phyloP scores from a whole-genome alignment of 2,888 invertebrate species.

The Elegia similella region DNA sequence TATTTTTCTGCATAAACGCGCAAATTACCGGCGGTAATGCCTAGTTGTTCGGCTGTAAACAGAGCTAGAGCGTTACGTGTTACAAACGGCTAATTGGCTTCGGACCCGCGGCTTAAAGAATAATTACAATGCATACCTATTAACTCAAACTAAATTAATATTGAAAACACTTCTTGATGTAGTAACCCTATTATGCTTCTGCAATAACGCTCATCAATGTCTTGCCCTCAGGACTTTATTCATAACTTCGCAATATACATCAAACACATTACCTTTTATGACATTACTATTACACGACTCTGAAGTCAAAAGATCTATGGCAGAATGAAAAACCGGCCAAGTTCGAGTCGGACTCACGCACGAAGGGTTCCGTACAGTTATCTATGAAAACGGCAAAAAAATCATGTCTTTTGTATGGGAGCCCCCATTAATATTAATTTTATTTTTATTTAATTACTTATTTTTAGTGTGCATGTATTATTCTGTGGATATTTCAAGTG shows the following conservation, averaged over 20 bases:
- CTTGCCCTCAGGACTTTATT: neutral
- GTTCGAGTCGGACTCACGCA: no score
- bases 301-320: no score
- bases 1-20: neutral
- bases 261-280: neutral
- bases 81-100: slow-evolving; percentile 40
- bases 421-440: no score
- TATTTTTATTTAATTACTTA: no score
- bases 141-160: slow-evolving; percentile 3
- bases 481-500: no score
- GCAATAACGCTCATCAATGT: neutral
- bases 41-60: slow-evolving; percentile 13
- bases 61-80: slow-evolving; percentile 32
- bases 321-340: no score
- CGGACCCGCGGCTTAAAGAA: slow-evolving; percentile 37
- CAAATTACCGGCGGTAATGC: neutral
- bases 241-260: neutral
- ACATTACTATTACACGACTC: neutral
- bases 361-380: no score
- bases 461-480: no score
- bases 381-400: no score
- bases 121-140: slow-evolving; percentile 14
- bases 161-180: neutral
- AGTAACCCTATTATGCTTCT: neutral
- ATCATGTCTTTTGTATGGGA: no score